These are phyloP conservation scores for Hyles euphorbiae DNA, from an alignment of 1,140 invertebrate genomes.

Conservation along the genomic window DNA sequence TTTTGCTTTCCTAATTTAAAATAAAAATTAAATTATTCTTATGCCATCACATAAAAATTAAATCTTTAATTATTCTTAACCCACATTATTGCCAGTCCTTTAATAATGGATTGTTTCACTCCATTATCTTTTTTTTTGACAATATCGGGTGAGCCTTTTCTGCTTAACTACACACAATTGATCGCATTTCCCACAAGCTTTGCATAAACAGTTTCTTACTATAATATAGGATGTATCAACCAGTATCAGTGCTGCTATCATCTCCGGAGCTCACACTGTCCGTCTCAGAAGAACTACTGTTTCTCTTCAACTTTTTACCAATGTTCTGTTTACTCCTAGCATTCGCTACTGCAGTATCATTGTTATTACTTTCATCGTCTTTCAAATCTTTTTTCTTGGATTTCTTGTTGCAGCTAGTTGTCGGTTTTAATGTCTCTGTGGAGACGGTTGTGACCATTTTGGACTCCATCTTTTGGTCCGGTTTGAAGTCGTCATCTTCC, in stretches of 20 bases:
- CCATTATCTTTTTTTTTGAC: no score
- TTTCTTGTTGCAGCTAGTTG: slow-evolving; percentile 45
- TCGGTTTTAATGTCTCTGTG: slow-evolving; percentile 70
- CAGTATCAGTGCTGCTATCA: slow-evolving; percentile 62
- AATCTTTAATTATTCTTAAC: no score
- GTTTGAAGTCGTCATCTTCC: slow-evolving; percentile 56
- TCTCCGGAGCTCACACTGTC: slow-evolving; percentile 64
- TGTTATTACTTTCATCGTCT: slow-evolving; percentile 26
- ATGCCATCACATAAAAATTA: no score
- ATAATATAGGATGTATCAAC: slow-evolving; percentile 28
- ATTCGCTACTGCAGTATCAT: slow-evolving; percentile 10
- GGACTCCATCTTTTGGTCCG: slow-evolving; percentile 38
- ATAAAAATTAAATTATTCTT: no score
- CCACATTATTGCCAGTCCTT: no score
- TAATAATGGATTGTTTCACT: no score
- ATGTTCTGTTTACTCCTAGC: slow-evolving; percentile 13
- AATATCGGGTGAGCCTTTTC: no score
- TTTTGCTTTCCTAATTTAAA: no score
- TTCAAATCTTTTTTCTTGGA: slow-evolving; percentile 43
- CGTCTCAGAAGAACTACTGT: slow-evolving; percentile 59
- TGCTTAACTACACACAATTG: no score
- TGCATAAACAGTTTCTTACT: no score
- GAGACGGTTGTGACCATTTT: slow-evolving; percentile 72
- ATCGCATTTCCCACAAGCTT: no score
- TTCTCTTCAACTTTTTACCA: slow-evolving; percentile 39